Base-by-base conservation (phyloP, 2,888 invertebrate genomes). In the Allolobophora icterica region DNA sequence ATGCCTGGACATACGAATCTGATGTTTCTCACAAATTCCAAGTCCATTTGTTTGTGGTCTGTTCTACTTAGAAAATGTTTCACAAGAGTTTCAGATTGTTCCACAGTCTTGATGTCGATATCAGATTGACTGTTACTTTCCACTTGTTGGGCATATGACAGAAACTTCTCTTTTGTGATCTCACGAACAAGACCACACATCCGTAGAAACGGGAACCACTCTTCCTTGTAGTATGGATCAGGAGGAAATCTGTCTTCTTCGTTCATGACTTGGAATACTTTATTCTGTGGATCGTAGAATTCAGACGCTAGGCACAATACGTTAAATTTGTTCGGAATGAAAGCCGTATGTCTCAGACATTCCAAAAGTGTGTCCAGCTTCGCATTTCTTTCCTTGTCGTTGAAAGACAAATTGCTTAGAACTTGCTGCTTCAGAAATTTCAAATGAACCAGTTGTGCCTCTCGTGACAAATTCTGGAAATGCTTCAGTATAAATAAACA, bases 201-300 rank as follows among this genome's bases (percentile, higher is more conserved):
- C 38, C 91, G 89, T 91, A 93, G 52, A 91, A 93, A 93, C 21
- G 92, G 91, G 33, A 92, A 91, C 93, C 93, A 93, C 33, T 93
- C 92, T 91, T 92, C 92, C 33, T 92, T 92, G 35, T 91, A 83
- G 91, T 92, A 93, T 21, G 93, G 93, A 30, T 91, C 19, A n/a
- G 93, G 93, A 24, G 93, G 93, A 83, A 93, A 93, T 34, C 89
- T 89, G 24, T 89, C 87, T 2, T 83, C 33, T 17, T 33, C 34
- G 33, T 91, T 89, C 92, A 93, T 92, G 15, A 91, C 91, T 83
- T 92, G 92, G 92, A 92, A 93, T 21, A 93, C 91, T n/a, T 91
- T 38, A 90, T 93, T 92, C 38, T 92, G 91, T 15, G 93, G 93
- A 90, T 93, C 93, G 84, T 91, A 93, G 91, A 92, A 93, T 38